Conservation (phyloP, 2,113 vertebrate species). For the Varanus komodoensis region DNA sequence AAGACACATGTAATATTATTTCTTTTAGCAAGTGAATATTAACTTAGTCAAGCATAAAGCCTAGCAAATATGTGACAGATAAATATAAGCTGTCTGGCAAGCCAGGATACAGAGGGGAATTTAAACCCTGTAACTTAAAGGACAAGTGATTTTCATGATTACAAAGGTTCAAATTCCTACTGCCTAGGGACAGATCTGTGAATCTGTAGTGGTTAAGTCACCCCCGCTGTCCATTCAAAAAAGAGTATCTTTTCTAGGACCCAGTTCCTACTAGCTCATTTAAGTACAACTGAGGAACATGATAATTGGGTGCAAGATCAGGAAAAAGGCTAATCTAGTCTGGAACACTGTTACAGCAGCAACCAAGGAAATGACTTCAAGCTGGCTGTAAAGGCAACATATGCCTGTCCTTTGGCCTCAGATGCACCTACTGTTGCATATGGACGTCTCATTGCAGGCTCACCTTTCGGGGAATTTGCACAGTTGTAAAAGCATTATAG, state of each 20-base stretch:
- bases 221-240: not conserved
- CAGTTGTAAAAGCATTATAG: not conserved
- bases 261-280: not conserved
- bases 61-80: not conserved
- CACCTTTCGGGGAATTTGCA: not conserved
- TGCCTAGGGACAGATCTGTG: not conserved
- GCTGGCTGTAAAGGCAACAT: not conserved
- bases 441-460: not conserved
- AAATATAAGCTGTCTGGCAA: not conserved
- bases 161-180: not conserved
- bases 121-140: not conserved
- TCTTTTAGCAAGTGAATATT: not conserved
- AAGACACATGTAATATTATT: not conserved
- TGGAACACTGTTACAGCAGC: too few species aligned
- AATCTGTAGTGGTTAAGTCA: not conserved
- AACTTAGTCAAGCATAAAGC: not conserved
- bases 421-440: not conserved
- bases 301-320: not conserved
- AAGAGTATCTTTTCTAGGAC: not conserved
- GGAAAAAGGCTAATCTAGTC: not conserved
- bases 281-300: not conserved
- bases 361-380: not conserved
- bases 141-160: not conserved
- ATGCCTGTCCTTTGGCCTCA: not conserved
- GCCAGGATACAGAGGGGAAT: not conserved